Evolutionary conservation across 2,888 invertebrate species (phyloP), one percentile per base, ranked within the genome.

Genomic region (Pachymerium ferrugineum): DNA sequence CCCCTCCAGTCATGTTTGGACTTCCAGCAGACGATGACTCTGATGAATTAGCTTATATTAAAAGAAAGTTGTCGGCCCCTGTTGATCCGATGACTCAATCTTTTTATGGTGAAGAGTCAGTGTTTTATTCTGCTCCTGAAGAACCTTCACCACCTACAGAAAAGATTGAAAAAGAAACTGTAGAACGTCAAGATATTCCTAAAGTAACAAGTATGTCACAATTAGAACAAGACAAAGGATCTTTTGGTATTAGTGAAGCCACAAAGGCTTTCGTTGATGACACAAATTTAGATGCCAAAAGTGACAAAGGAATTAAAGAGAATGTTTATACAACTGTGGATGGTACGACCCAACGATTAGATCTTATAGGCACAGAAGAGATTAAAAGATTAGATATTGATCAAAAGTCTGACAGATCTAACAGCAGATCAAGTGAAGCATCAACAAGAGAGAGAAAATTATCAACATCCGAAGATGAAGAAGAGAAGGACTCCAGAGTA

Each of bases 31-130:
- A 38, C n/a, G 70, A 70, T 28, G 19, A 35, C 19, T 12, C 35
- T 22, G 70, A 70, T n/a, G 74, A 74, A 14, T 47, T 29, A 54
- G 14, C 5, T 28, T 22, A 22, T 14, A 16, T 72, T 31, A 29
- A 30, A 16, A n/a, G 16, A 42, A 28, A 54, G 54, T 16, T 28
- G 10, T 28, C 16, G 4, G 72, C 72, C 8, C 75, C 75, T 8
- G 35, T 74, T 6, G 75, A 76, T 29, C 76, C 74, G 1, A 76
- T 76, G 76, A 75, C 76, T 22, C 75, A 74, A 19, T 76, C 76
- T 8, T 75, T 76, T 33, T 76, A 76, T 54, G 76, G 74, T 19
- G 76, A 74, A 29, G 73, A 73, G 10, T 31, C 31, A 4, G 16
- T 73, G 3, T 73, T 73, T 22, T 38, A 28, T 62, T 62, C 62